Base-by-base conservation (phyloP, 2,113 vertebrate species). In the Lepisosteus oculatus region DNA sequence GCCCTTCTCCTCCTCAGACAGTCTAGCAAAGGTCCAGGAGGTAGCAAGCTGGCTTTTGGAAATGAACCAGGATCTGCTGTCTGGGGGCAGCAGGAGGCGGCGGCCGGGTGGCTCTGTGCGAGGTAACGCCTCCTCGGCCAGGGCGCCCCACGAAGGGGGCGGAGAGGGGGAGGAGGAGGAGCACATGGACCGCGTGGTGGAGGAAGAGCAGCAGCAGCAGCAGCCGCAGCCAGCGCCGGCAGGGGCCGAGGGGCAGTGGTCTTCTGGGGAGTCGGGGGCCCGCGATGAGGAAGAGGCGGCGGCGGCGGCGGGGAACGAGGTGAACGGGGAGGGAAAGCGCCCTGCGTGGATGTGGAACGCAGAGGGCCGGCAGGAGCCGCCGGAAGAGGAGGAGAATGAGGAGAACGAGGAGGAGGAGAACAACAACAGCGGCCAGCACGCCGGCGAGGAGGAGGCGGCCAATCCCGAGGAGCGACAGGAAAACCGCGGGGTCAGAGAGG, bases 41-140 rank as follows among this genome's bases (percentile, higher is more conserved):
- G 96, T 99, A 94, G 97, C 97, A 99, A 99, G 96, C 97, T 99
- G 97, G 97, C 96, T 99, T 96, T 99, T 99, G 96, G 97, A 99
- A 97, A 99, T 99, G 97, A 99, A 99, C 97, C 96, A 97, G 93
- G 97, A 99, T 94, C 94, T 99, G 95, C 96, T 99, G 92, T 98
- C 96, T 95, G 95, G 95, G 94, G 96, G 93, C 93, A 95, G 96
- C 95, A 97, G 97, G 92, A 94, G 96, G 90, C 93, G 94, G 80
- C 93, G 93, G 85, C 94, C 92, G 79, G 95, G 94, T 84, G 92
- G 93, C 78, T 92, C 95, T 84, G 88, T 92, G 86, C 90, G 93
- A 95, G 96, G 96, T 94, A 98, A 97, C 89, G 90, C 95, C 92
- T 93, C 95, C 80, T 94, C 93, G 83, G 93, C 93, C 90, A 93